phyloP scores from a whole-genome alignment of 2,888 invertebrate genomes.

The Eupeodes luniger region DNA sequence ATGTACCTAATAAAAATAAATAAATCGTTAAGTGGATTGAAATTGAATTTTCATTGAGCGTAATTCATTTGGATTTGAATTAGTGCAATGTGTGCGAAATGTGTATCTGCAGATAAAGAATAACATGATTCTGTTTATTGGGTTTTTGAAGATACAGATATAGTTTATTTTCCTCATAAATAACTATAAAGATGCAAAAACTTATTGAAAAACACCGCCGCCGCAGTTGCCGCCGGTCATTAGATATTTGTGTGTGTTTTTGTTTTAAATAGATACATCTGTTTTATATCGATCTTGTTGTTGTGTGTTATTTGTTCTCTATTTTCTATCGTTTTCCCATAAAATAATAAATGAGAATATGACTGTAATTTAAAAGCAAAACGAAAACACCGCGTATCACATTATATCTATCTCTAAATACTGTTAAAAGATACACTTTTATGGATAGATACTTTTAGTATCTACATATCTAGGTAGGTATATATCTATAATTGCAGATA shows the following conservation, averaged over 20 bases:
- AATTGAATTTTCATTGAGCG: constrained; percentile 43
- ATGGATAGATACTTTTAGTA: constrained; percentile 8
- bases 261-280: constrained; percentile 31
- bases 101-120: not conserved
- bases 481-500: not conserved
- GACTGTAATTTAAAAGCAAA: not conserved
- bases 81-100: not conserved
- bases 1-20: not conserved
- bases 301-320: not conserved
- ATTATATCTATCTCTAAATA: constrained; percentile 25
- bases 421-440: constrained; percentile 36
- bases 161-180: constrained; percentile 66
- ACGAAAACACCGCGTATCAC: not conserved
- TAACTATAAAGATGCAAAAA: constrained; percentile 35
- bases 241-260: constrained; percentile 18
- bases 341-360: constrained; percentile 10
- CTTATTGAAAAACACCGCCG: constrained; percentile 19
- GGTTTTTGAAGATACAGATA: not conserved
- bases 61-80: not conserved
- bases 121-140: not conserved
- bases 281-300: constrained; percentile 39
- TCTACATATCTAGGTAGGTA: constrained; percentile 11
- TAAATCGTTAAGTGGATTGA: not conserved
- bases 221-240: constrained; percentile 5
- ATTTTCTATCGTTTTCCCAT: not conserved